A percentile compares a stretch with the other conserved stretches of the same genome.
Conservation (phyloP, 1,140 invertebrate genomes). For the Cotesia chilonis region DNA sequence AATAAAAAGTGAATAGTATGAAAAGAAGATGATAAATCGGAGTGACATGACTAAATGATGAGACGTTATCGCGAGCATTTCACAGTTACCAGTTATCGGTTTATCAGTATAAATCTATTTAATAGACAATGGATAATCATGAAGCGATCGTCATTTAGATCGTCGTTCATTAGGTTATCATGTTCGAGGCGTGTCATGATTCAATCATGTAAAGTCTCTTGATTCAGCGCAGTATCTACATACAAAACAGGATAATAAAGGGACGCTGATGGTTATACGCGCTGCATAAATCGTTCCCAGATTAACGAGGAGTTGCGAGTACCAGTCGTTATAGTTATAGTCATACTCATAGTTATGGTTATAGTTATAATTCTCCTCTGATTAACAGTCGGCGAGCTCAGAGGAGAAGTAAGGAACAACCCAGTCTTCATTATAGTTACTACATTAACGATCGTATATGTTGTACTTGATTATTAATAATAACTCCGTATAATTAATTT, state of each 20-base stretch:
- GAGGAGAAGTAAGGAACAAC: too few species aligned
- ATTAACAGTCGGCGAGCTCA: too few species aligned
- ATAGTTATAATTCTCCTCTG: too few species aligned
- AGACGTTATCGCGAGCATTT: conserved; percentile 32
- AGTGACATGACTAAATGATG: conserved; percentile 14
- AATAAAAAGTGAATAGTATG: neutral
- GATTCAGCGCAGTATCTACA: conserved; percentile 52
- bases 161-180: conserved; percentile 62
- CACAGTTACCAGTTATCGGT: neutral
- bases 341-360: too few species aligned
- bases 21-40: neutral
- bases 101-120: conserved; percentile 54
- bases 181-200: conserved; percentile 59
- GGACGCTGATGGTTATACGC: conserved; percentile 41
- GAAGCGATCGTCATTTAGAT: conserved; percentile 61
- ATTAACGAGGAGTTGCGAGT: too few species aligned
- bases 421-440: too few species aligned
- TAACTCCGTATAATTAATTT: too few species aligned
- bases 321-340: too few species aligned
- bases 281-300: neutral
- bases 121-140: conserved; percentile 63
- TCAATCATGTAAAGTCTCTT: conserved; percentile 61
- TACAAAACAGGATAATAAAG: conserved; percentile 59
- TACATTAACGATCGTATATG: too few species aligned
- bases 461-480: too few species aligned